Evolutionary conservation across 2,797 vertebrate genomes (phyloP).

Genomic region (Mus minutoides): DNA sequence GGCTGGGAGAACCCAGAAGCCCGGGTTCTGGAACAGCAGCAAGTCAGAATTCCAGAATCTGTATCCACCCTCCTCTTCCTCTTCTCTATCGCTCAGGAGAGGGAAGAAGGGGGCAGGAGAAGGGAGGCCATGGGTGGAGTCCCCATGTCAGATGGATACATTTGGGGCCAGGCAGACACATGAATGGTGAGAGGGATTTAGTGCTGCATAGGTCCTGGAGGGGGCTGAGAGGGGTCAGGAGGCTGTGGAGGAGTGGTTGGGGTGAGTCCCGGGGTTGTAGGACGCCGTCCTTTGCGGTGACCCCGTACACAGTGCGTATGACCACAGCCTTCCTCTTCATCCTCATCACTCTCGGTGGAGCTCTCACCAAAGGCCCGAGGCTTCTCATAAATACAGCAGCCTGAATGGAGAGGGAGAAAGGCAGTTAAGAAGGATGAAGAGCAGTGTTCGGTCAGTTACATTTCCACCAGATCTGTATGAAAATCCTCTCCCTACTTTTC

Average conservation of each 20-base stretch:
- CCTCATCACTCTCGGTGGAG: constrained; percentile 95
- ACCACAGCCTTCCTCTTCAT: constrained; percentile 94
- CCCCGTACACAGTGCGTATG: constrained; percentile 95
- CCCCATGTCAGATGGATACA: constrained; percentile 64
- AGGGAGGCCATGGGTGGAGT: constrained; percentile 56
- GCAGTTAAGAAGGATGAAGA: constrained; percentile 21
- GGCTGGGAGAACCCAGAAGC: constrained; percentile 50
- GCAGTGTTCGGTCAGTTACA: background rate
- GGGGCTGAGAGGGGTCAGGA: constrained; percentile 78
- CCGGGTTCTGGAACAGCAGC: constrained; percentile 79
- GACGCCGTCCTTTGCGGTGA: constrained; percentile 88
- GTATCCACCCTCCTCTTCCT: constrained; percentile 9
- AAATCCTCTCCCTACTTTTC: background rate
- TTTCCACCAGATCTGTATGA: background rate
- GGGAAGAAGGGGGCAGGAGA: constrained; percentile 5
- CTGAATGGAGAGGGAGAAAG: constrained; percentile 81
- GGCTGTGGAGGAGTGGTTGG: constrained; percentile 88
- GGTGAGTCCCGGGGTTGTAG: constrained; percentile 83
- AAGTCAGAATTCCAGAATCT: constrained; percentile 74
- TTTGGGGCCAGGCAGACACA: constrained; percentile 78
- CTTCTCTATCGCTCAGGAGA: constrained; percentile 52
- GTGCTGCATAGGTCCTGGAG: constrained; percentile 83
- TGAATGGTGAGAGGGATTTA: constrained; percentile 82
- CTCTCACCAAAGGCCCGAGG: constrained; percentile 95
- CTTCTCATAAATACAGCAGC: constrained; percentile 97